Evolutionary conservation across 2,888 invertebrate species (phyloP).

Genomic region (Drosophila paranaensis): DNA sequence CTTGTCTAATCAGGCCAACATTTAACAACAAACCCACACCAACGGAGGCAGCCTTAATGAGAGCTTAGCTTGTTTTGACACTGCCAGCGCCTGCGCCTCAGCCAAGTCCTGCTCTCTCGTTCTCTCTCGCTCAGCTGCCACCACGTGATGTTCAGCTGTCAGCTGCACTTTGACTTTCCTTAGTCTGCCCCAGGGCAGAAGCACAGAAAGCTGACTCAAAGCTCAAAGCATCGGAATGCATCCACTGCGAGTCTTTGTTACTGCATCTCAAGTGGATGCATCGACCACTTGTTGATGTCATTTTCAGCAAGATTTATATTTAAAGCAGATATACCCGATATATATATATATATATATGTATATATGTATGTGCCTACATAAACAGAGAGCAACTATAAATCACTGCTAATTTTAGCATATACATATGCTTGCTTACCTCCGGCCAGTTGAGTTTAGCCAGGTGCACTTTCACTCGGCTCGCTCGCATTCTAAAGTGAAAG

Average conservation of each 20-base stretch:
- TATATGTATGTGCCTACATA: not conserved
- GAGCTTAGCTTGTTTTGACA: constrained; percentile 60
- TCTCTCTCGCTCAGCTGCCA: not conserved
- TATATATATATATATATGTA: not conserved
- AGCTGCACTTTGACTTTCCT: constrained; percentile 51
- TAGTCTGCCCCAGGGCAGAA: constrained; percentile 22
- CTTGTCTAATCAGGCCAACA: constrained; percentile 68
- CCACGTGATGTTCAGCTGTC: constrained; percentile 60
- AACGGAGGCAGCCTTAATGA: constrained; percentile 18
- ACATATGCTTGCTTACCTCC: constrained; percentile 3
- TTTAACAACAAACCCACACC: constrained; percentile 63
- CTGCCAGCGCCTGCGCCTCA: constrained; percentile 56
- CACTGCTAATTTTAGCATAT: not conserved
- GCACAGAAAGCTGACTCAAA: constrained; percentile 28
- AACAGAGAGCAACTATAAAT: not conserved
- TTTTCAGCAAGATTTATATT: constrained; percentile 5
- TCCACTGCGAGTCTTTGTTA: constrained; percentile 42
- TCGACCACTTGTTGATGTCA: constrained; percentile 68
- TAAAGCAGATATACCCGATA: not conserved
- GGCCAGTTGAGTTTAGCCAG: constrained; percentile 1
- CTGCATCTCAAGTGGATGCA: constrained; percentile 2
- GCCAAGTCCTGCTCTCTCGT: constrained; percentile 18
- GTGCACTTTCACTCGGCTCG: constrained; percentile 57
- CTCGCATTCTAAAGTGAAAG: constrained; percentile 73
- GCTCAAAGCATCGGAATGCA: constrained; percentile 35